phyloP scores from a whole-genome alignment of 2,888 invertebrate species.

The Nomada ruficornis region DNA sequence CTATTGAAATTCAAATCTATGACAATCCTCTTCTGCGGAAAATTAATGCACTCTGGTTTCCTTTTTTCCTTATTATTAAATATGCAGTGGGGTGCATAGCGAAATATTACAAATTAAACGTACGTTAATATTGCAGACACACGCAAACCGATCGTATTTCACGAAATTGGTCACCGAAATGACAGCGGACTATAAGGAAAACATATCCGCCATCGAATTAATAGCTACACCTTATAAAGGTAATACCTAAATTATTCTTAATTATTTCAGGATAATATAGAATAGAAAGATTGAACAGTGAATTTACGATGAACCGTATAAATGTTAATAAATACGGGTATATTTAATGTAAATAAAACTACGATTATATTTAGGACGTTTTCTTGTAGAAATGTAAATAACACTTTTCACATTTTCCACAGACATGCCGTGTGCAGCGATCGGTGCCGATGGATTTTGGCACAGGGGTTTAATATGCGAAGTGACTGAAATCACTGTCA shows the following conservation, averaged over 20 bases:
- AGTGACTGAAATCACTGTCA: constrained; percentile 84
- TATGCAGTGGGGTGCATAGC: not conserved
- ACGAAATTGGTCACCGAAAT: constrained; percentile 83
- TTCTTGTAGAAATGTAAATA: not conserved
- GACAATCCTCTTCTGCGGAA: not conserved
- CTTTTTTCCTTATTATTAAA: not conserved
- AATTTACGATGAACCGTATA: not conserved
- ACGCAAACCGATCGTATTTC: constrained; percentile 76
- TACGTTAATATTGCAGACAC: constrained; percentile 15
- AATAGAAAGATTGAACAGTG: not conserved
- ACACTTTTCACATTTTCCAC: not conserved
- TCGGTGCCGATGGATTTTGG: constrained; percentile 78
- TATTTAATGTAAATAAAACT: not conserved
- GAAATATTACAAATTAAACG: not conserved
- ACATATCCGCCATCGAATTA: constrained; percentile 40
- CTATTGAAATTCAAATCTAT: not conserved
- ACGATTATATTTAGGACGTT: not conserved
- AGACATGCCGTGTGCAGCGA: constrained; percentile 86
- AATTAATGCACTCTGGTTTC: not conserved
- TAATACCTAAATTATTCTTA: constrained; percentile 14
- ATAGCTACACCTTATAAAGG: constrained; percentile 53
- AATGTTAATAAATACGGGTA: no score
- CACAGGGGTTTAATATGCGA: constrained; percentile 86
- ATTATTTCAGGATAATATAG: no score
- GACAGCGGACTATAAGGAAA: constrained; percentile 83